phyloP scores from a whole-genome alignment of 2,888 invertebrate genomes.

The Drosophila paramelanica region DNA sequence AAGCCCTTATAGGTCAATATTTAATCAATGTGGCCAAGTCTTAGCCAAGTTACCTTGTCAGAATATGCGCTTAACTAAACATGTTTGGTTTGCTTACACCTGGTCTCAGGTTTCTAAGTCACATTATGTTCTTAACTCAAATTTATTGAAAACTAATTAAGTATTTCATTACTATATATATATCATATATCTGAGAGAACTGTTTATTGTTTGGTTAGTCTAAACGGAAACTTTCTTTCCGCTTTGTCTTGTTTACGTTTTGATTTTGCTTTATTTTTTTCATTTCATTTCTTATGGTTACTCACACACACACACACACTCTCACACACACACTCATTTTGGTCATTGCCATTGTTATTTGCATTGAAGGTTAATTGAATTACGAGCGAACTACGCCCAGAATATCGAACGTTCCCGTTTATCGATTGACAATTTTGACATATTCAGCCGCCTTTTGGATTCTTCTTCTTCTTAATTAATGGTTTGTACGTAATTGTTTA shows the following conservation, averaged over 20 bases:
- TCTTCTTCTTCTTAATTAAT: constrained; percentile 24
- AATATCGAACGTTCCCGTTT: constrained; percentile 36
- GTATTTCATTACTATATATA: background rate
- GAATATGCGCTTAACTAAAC: background rate
- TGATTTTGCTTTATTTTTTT: constrained; percentile 20
- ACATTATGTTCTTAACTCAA: background rate
- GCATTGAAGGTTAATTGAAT: constrained; percentile 74
- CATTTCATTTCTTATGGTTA: constrained; percentile 8
- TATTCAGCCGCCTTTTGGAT: background rate
- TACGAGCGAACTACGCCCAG: constrained; percentile 47
- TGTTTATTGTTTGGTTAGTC: background rate
- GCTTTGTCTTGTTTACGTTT: constrained; percentile 49
- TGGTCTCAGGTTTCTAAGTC: background rate
- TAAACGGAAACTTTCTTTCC: background rate
- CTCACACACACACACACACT: constrained; percentile 5
- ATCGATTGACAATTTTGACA: constrained; percentile 44
- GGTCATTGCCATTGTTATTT: constrained; percentile 48
- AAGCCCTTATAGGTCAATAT: background rate
- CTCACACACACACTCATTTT: constrained; percentile 10
- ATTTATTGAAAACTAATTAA: background rate
- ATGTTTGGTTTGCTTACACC: background rate
- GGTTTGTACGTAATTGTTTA: constrained; percentile 2
- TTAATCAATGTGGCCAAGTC: too few relatives aligned
- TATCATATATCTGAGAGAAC: background rate
- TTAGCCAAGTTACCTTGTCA: too few relatives aligned